These are phyloP conservation scores for Acanthis flammea DNA, from an alignment of 2,797 vertebrate genomes.

Conservation along the genomic window DNA sequence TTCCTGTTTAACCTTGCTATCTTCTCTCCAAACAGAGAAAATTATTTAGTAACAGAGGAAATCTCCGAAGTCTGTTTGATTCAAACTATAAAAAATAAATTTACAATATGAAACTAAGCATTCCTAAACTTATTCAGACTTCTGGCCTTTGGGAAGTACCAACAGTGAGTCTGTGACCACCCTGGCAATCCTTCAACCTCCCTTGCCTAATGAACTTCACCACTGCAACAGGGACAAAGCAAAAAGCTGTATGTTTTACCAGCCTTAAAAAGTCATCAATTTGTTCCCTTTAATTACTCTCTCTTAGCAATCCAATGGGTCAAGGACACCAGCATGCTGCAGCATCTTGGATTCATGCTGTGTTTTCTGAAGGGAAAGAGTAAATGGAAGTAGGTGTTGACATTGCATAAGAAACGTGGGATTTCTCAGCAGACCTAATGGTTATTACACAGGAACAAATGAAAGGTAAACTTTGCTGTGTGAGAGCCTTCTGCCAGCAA, in stretches of 20 bases:
- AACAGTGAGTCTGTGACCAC: neutral
- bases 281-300: conserved; percentile 51
- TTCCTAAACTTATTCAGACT: neutral
- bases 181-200: neutral
- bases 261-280: conserved; percentile 13
- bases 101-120: neutral
- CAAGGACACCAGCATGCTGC: conserved; percentile 39
- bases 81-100: neutral
- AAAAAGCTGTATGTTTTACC: neutral
- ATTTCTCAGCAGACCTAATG: conserved; percentile 45
- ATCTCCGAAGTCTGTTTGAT: neutral
- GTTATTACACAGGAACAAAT: conserved; percentile 57
- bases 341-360: conserved; percentile 50
- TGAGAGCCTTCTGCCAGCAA: neutral
- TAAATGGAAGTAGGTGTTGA: conserved; percentile 59
- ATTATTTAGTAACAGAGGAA: neutral
- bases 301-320: neutral
- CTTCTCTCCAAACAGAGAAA: neutral
- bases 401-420: conserved; percentile 25
- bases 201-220: neutral
- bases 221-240: neutral
- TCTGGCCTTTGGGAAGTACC: neutral
- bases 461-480: conserved; percentile 53
- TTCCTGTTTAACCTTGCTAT: neutral
- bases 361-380: conserved; percentile 28